A percentile compares a stretch with the other conserved stretches of the same genome.
Conservation (phyloP, 2,113 vertebrate genomes). For the Anarrhichthys ocellatus region DNA sequence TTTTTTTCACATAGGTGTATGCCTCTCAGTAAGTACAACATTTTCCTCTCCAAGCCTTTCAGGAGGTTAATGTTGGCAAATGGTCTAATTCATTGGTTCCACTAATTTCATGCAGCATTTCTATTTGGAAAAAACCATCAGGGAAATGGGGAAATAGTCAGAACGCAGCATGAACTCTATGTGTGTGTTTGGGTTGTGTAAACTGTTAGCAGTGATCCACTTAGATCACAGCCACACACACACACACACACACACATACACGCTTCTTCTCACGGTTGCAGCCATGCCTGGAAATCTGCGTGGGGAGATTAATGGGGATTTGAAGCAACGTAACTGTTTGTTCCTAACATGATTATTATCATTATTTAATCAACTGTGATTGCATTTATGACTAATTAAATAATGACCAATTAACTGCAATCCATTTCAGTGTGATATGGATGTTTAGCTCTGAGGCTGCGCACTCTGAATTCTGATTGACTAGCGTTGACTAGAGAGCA, state of each 20-base stretch:
- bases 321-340: constrained; percentile 50
- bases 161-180: background rate
- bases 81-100: constrained; percentile 32
- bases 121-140: constrained; percentile 44
- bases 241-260: background rate
- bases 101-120: constrained; percentile 46
- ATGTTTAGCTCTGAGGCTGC: constrained; percentile 6
- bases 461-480: constrained; percentile 17
- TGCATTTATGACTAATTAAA: constrained; percentile 47
- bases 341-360: constrained; percentile 54
- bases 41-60: constrained; percentile 28
- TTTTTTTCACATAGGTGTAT: constrained; percentile 26
- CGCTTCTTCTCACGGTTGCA: constrained; percentile 32
- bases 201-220: constrained; percentile 28
- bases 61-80: constrained; percentile 39
- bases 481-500: background rate
- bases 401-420: constrained; percentile 45
- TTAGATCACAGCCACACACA: constrained; percentile 1
- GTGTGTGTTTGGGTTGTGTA: constrained; percentile 13
- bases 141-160: constrained; percentile 27
- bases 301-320: constrained; percentile 50
- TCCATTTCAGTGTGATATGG: constrained; percentile 17
- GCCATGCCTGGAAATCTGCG: constrained; percentile 44
- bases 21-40: constrained; percentile 2
- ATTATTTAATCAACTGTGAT: constrained; percentile 60